Percentiles rank a stretch among this genome's conserved stretches.
phyloP scores from a whole-genome alignment of 2,888 invertebrate species.

The Falcaria lacertinaria region DNA sequence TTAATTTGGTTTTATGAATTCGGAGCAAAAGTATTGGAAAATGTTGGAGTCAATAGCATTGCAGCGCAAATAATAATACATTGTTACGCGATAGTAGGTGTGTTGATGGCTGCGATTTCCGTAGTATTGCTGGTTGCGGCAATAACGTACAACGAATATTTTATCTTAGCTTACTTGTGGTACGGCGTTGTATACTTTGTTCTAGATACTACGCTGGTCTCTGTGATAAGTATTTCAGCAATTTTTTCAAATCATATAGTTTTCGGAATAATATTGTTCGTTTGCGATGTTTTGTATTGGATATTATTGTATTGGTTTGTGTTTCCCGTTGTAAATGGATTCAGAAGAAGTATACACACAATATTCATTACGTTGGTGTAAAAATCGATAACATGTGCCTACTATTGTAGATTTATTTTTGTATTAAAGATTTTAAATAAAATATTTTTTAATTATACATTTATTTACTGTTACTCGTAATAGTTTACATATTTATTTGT shows the following conservation, averaged over 20 bases:
- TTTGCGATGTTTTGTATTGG: constrained; percentile 35
- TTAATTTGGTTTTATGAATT: constrained; percentile 26
- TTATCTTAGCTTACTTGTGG: constrained; percentile 48
- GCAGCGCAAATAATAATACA: constrained; percentile 25
- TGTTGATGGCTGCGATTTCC: constrained; percentile 32
- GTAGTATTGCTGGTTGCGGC: constrained; percentile 37
- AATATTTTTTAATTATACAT: no score
- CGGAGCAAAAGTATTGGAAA: constrained; percentile 21
- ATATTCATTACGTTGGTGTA: constrained; percentile 34
- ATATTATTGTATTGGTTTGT: constrained; percentile 29
- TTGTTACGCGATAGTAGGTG: constrained; percentile 34
- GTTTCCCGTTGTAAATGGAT: constrained; percentile 49
- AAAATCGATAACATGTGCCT: constrained; percentile 3
- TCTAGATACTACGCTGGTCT: constrained; percentile 29
- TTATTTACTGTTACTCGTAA: no score
- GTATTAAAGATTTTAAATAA: no score
- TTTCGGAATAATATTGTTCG: constrained; percentile 16
- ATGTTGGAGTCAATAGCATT: constrained; percentile 15
- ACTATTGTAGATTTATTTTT: not conserved
- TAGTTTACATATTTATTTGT: no score
- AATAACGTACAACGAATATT: constrained; percentile 37
- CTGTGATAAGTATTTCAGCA: constrained; percentile 20
- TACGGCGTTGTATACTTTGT: constrained; percentile 29
- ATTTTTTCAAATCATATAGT: constrained; percentile 7
- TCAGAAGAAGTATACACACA: constrained; percentile 49